phyloP scores from a whole-genome alignment of 2,888 invertebrate genomes.

The Dioctria rufipes region DNA sequence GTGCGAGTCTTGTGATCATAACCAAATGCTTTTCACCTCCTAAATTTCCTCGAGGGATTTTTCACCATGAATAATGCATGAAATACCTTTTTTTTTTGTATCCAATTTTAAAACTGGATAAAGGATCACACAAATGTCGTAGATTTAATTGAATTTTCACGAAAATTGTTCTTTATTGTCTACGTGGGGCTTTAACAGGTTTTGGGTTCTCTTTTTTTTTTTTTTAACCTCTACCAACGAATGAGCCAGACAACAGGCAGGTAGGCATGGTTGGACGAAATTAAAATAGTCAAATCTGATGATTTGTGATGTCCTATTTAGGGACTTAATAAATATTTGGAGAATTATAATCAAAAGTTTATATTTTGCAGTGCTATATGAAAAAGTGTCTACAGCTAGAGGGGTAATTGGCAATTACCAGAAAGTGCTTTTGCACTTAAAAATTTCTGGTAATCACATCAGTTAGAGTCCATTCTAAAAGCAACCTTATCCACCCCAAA shows the following conservation, averaged over 20 bases:
- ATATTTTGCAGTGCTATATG: too few relatives aligned
- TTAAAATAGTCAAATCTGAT: not conserved
- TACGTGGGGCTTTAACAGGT: not conserved
- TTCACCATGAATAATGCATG: constrained; percentile 44
- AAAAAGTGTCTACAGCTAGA: too few relatives aligned
- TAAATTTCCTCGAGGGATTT: constrained; percentile 43
- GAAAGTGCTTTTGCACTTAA: too few relatives aligned
- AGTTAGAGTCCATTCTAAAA: too few relatives aligned
- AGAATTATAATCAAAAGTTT: too few relatives aligned
- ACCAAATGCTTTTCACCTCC: constrained; percentile 31
- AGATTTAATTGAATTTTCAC: constrained; percentile 44
- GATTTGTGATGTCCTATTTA: not conserved
- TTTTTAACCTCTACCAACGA: not conserved
- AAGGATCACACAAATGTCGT: constrained; percentile 17
- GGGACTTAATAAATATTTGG: too few relatives aligned
- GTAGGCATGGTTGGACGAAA: not conserved
- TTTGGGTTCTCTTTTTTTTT: too few relatives aligned
- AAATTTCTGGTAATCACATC: too few relatives aligned
- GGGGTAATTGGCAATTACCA: too few relatives aligned
- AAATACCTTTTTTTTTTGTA: constrained; percentile 6
- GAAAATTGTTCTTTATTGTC: not conserved
- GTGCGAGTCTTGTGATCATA: constrained; percentile 30
- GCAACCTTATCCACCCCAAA: too few relatives aligned
- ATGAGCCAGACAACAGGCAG: too few relatives aligned
- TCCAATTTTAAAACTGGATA: not conserved